Percentiles rank a stretch among this genome's conserved stretches.
phyloP scores from a whole-genome alignment of 2,113 vertebrate genomes.

The Pelmatolapia mariae region DNA sequence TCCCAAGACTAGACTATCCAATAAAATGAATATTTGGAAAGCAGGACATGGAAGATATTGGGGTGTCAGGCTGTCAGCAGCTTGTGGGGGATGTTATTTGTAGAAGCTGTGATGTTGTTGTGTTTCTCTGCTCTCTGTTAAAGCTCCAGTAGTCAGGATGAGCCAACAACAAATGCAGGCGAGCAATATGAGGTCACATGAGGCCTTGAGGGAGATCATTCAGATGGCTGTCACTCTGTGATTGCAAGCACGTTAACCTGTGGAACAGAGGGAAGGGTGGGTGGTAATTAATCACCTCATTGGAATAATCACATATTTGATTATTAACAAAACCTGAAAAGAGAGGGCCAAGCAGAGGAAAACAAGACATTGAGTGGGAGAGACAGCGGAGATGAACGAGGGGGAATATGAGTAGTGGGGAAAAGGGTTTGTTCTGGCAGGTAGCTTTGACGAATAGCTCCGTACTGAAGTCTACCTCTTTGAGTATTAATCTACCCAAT shows the following conservation, averaged over 20 bases:
- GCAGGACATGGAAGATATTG: constrained; percentile 34
- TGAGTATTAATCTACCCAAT: constrained; percentile 66
- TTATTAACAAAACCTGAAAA: constrained; percentile 58
- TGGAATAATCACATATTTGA: constrained; percentile 65
- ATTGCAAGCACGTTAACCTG: constrained; percentile 28
- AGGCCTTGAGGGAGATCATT: constrained; percentile 39
- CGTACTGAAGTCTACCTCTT: constrained; percentile 50
- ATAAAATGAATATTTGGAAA: constrained; percentile 45
- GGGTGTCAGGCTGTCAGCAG: constrained; percentile 32
- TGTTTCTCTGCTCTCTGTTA: constrained; percentile 30
- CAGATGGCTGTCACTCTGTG: constrained; percentile 29
- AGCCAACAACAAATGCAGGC: constrained; percentile 31
- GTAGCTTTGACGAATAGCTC: constrained; percentile 64
- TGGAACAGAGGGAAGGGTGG: not conserved
- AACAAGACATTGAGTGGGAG: constrained; percentile 19
- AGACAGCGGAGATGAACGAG: constrained; percentile 46
- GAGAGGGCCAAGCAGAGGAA: constrained; percentile 29
- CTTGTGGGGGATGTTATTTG: constrained; percentile 26
- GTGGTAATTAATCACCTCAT: constrained; percentile 58
- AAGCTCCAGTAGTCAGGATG: constrained; percentile 48
- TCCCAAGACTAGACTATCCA: constrained; percentile 16
- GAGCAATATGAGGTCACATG: constrained; percentile 20
- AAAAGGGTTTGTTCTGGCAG: constrained; percentile 51
- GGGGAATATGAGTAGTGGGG: constrained; percentile 36
- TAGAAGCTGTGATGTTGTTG: constrained; percentile 12